Evolutionary conservation across 2,113 vertebrate genomes (phyloP).

Genomic region (Nettapus auritus): DNA sequence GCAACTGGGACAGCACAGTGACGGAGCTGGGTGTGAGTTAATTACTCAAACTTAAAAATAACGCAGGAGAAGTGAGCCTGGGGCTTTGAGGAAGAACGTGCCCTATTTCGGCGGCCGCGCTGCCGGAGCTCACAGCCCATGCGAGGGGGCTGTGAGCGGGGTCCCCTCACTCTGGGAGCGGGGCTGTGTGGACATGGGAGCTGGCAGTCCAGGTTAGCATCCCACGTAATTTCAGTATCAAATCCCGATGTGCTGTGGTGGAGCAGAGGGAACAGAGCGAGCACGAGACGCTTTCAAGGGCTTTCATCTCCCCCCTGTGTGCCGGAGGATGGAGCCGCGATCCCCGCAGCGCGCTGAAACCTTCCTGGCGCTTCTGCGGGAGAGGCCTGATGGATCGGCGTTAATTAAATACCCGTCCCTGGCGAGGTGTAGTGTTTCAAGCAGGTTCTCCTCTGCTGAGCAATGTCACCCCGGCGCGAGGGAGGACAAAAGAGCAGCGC

Average conservation of each 20-base stretch:
- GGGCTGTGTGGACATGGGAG: neutral
- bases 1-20: rapidly evolving
- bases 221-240: neutral
- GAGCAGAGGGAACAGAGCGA: neutral
- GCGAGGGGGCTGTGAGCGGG: neutral
- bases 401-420: constrained; percentile 5
- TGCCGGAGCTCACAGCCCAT: neutral
- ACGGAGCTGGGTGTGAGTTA: neutral
- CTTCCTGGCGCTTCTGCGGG: neutral
- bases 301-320: neutral
- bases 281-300: neutral
- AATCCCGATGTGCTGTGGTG: constrained; percentile 11
- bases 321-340: neutral
- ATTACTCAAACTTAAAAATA: neutral
- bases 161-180: neutral
- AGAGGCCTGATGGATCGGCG: neutral
- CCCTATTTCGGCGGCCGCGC: neutral
- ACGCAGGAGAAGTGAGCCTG: neutral
- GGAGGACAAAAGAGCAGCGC: neutral
- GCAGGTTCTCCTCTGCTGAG: constrained; percentile 31
- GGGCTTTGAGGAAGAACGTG: neutral
- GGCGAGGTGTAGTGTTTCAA: neutral
- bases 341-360: neutral
- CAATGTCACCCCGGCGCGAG: neutral
- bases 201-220: constrained; percentile 39